phyloP scores from a whole-genome alignment of 2,113 vertebrate species.

The Festucalex cinctus region DNA sequence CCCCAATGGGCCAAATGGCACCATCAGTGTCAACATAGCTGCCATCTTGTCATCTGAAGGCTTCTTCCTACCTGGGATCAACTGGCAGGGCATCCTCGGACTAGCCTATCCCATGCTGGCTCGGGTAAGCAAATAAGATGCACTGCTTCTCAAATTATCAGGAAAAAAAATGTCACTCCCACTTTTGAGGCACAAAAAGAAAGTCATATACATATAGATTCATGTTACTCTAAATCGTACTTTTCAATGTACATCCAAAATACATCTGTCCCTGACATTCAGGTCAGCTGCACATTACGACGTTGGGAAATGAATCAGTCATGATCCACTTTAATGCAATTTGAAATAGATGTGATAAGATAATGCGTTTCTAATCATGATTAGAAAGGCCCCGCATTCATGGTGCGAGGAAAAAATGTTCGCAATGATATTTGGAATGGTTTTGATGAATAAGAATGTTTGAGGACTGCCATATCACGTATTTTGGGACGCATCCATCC shows the following conservation, averaged over 20 bases:
- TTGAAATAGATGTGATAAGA: neutral
- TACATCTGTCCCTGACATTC: neutral
- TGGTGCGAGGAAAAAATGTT: neutral
- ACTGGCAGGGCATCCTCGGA: conserved; percentile 96
- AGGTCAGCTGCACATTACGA: neutral
- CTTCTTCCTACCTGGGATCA: conserved; percentile 88
- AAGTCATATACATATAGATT: too few relatives aligned
- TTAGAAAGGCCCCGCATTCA: neutral
- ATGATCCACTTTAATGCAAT: neutral
- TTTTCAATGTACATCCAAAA: too few relatives aligned
- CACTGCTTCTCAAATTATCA: neutral
- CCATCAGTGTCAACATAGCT: conserved; percentile 82
- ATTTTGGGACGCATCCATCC: too few relatives aligned
- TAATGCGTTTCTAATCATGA: neutral
- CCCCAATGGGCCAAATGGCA: conserved; percentile 80
- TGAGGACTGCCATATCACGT: too few relatives aligned
- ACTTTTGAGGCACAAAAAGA: too few relatives aligned
- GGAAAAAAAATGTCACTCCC: neutral
- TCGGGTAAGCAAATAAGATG: conserved; percentile 74
- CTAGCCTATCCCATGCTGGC: conserved; percentile 86
- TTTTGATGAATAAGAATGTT: too few relatives aligned
- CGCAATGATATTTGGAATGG: too few relatives aligned
- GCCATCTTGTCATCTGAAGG: conserved; percentile 86
- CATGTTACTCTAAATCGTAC: neutral
- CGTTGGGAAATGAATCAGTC: neutral